A percentile compares a stretch with the other conserved stretches of the same genome.
Evolutionary conservation across 2,113 vertebrate species (phyloP).

Genomic region (Rattus norvegicus): GRCr8 NC_086019.1:129611001-129611500

Average conservation of each 20-base stretch:
- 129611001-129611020: too few relatives aligned
- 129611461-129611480: not conserved
- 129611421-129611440: too few relatives aligned
- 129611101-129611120: not conserved
- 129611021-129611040: too few relatives aligned
- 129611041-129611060: too few relatives aligned
- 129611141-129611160: too few relatives aligned
- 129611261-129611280: not conserved
- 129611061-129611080: too few relatives aligned
- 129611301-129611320: fast-evolving
- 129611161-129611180: too few relatives aligned
- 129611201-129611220: not conserved
- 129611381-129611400: not conserved
- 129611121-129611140: not conserved
- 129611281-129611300: too few relatives aligned
- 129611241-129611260: fast-evolving
- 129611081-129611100: too few relatives aligned
- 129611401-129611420: not conserved
- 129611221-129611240: not conserved
- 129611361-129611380: not conserved
- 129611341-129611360: not conserved
- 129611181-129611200: fast-evolving
- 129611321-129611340: not conserved
- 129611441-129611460: not conserved
- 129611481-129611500: not conserved